Percentiles rank a stretch among this genome's conserved stretches.
Conservation (phyloP, 2,797 vertebrate genomes). For the Meriones psammophilus region DNA sequence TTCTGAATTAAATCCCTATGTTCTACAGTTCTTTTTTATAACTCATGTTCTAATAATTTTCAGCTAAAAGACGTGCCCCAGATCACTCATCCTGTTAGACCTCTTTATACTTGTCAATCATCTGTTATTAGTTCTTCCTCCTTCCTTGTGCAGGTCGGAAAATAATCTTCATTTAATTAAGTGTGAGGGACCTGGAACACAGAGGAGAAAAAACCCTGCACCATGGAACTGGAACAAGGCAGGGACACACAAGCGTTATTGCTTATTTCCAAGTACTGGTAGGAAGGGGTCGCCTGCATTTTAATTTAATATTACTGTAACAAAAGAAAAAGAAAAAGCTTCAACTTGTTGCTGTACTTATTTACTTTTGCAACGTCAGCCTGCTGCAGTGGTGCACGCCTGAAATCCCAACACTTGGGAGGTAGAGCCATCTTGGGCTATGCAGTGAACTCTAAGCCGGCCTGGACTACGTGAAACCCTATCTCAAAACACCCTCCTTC, state of each 20-base stretch:
- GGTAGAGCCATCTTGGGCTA: neutral
- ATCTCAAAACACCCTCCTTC: neutral
- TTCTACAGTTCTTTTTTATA: conserved; percentile 54
- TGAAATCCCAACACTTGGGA: neutral
- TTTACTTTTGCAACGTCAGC: neutral
- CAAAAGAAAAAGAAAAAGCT: conserved; percentile 41
- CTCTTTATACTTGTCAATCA: conserved; percentile 32
- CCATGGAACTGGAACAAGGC: neutral
- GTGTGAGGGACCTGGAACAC: neutral
- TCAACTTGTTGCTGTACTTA: neutral
- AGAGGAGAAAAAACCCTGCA: neutral
- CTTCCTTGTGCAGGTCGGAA: conserved; percentile 21
- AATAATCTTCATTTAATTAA: conserved; percentile 47
- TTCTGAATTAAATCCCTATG: conserved; percentile 2
- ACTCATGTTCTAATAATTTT: conserved; percentile 35
- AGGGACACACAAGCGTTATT: neutral
- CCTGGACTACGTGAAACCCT: neutral
- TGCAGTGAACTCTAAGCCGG: too few species aligned
- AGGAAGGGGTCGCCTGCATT: conserved; percentile 1
- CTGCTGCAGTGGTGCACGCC: neutral
- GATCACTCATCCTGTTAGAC: conserved; percentile 4
- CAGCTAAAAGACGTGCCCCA: conserved; percentile 22
- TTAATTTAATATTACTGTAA: conserved; percentile 41
- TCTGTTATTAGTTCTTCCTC: conserved; percentile 64
- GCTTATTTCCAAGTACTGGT: neutral